Base-by-base conservation (phyloP, 2,888 invertebrate genomes). In the Scelioninae gen. 1 region DNA sequence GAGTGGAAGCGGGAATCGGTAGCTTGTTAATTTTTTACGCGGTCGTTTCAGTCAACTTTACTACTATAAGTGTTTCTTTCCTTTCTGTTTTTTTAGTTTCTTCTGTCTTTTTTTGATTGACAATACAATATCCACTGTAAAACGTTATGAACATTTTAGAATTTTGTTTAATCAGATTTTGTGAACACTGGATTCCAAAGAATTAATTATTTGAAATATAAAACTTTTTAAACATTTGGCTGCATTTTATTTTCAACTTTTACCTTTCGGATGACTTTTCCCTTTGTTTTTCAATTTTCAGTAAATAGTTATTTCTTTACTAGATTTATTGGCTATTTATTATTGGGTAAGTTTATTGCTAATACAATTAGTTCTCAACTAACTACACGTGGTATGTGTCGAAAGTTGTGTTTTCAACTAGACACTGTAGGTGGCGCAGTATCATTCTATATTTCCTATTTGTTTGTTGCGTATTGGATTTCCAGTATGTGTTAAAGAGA, bases 121-220 rank as follows among this genome's bases (percentile, higher is more conserved):
- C 16, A 7, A 49, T 6, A 45, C 32, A 32, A 32, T 32, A 13
- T 16, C 32, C 16, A 55, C 32, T 55, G 32, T 55, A 32, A 55
- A 31, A 55, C 9, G 32, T 51, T 49, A 49, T 49, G 45, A 5
- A 45, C n/a, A 45, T n/a, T 45, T 45, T n/a, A 45, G 5, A 45
- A 45, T n/a, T 45, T n/a, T 45, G 23, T 23, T 23, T 23, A 23
- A 23, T 23, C 23, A 23, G 23, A 45, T 7, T 45, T 45, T 45
- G 45, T 45, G 13, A 45, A 23, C 23, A 1, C 4, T 1, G 23
- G 4, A 7, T 45, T 5, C 13, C 3, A 49, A 49, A 15, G 7
- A 49, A 5, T 16, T 15, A 49, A n/a, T 53, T 31, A 5, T 29
- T 53, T 53, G 31, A 10, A 53, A 53, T 53, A 49, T 5, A 49